phyloP scores from a whole-genome alignment of 2,113 vertebrate genomes.

The Passer domesticus region DNA sequence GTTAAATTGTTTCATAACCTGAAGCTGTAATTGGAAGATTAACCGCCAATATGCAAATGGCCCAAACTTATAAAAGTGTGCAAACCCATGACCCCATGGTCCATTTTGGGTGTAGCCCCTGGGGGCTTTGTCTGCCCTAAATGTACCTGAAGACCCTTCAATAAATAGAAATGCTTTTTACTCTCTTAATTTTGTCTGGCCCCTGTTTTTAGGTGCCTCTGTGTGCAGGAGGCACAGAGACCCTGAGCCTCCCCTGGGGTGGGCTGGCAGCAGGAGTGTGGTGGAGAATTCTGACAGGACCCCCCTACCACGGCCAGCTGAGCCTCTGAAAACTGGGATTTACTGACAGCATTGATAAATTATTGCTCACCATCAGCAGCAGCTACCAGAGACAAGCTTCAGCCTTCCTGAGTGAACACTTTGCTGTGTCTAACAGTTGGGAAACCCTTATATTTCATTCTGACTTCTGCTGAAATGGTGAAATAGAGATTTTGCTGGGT shows the following conservation, averaged over 20 bases:
- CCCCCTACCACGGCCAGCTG: too few species aligned
- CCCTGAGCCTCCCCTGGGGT: not conserved
- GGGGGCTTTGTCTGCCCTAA: fast-evolving
- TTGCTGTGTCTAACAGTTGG: not conserved
- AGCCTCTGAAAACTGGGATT: not conserved
- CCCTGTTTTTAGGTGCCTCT: not conserved
- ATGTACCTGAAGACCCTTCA: not conserved
- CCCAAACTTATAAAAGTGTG: not conserved
- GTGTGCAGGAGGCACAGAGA: too few species aligned
- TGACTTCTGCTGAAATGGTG: not conserved
- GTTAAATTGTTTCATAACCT: not conserved
- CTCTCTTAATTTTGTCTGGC: not conserved
- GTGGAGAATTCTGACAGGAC: fast-evolving
- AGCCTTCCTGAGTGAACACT: not conserved
- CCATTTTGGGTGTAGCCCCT: not conserved
- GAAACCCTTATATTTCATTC: not conserved
- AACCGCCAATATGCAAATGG: not conserved
- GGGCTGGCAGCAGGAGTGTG: not conserved
- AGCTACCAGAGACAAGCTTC: not conserved
- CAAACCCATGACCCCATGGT: not conserved
- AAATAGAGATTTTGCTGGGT: not conserved
- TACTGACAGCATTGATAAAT: fast-evolving
- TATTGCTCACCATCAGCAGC: not conserved
- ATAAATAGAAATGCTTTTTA: not conserved
- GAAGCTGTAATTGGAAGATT: not conserved